Evolutionary conservation across 2,797 vertebrate species (phyloP).

Genomic region (Falco rusticolus): DNA sequence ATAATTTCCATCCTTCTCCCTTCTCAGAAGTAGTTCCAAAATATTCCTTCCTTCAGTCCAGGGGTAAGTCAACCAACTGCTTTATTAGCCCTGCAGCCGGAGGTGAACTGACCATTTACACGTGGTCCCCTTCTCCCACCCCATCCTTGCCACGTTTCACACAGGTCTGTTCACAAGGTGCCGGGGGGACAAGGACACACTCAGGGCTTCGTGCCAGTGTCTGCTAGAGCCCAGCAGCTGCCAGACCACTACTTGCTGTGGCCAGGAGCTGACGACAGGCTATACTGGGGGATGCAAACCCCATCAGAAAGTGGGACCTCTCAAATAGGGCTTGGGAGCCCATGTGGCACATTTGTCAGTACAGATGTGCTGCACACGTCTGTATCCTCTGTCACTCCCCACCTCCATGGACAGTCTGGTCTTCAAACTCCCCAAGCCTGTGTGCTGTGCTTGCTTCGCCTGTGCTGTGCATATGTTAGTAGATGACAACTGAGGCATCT

Average conservation of each 20-base stretch:
- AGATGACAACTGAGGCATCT: slow-evolving; percentile 47
- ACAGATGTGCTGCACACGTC: neutral
- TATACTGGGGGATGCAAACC: neutral
- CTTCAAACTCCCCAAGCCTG: neutral
- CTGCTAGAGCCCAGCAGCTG: neutral
- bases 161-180: neutral
- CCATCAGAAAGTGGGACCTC: neutral
- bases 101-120: neutral
- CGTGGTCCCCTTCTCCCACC: neutral
- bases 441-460: neutral
- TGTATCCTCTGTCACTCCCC: neutral
- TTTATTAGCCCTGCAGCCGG: neutral
- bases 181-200: neutral
- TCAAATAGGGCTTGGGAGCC: neutral
- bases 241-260: neutral
- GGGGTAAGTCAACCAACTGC: neutral
- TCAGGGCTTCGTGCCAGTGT: neutral
- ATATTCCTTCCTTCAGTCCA: neutral
- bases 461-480: neutral
- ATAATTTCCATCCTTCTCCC: neutral
- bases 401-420: neutral
- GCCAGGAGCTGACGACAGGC: neutral
- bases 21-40: neutral
- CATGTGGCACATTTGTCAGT: fast-evolving
- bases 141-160: neutral